Evolutionary conservation across 2,113 vertebrate species (phyloP).

Genomic region (Campylorhamphus procurvoides): DNA sequence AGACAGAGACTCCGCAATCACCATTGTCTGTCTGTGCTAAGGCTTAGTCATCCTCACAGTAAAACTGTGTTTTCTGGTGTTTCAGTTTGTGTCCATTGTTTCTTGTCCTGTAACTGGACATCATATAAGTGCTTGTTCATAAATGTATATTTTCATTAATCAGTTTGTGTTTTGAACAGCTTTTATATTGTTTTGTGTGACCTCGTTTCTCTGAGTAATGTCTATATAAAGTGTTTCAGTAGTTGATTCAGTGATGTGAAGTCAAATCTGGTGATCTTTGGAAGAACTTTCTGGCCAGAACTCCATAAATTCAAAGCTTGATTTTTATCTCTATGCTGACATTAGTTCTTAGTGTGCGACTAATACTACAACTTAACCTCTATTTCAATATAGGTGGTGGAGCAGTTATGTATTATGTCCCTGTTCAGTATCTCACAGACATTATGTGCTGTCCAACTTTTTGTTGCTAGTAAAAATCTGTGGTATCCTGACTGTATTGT

Average conservation of each 20-base stretch:
- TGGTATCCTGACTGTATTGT: neutral
- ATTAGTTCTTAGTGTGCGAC: neutral
- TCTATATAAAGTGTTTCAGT: neutral
- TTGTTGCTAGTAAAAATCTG: neutral
- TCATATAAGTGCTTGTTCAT: neutral
- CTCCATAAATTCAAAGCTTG: neutral
- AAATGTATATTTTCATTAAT: neutral
- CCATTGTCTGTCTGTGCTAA: neutral
- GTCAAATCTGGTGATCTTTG: neutral
- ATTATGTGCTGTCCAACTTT: neutral
- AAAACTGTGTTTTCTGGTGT: neutral
- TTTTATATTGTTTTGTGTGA: neutral
- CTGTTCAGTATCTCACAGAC: neutral
- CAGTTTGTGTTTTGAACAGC: neutral
- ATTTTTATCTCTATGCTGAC: neutral
- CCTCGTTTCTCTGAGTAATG: neutral
- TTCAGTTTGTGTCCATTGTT: neutral
- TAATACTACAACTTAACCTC: neutral
- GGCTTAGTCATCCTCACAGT: neutral
- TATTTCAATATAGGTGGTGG: neutral
- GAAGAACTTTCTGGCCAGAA: neutral
- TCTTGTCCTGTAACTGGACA: neutral
- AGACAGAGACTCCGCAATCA: neutral
- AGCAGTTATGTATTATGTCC: neutral
- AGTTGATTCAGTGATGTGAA: neutral